These are phyloP conservation scores for Geopemphigus sp. DNA, from an alignment of 1,140 invertebrate species.

Conservation along the genomic window DNA sequence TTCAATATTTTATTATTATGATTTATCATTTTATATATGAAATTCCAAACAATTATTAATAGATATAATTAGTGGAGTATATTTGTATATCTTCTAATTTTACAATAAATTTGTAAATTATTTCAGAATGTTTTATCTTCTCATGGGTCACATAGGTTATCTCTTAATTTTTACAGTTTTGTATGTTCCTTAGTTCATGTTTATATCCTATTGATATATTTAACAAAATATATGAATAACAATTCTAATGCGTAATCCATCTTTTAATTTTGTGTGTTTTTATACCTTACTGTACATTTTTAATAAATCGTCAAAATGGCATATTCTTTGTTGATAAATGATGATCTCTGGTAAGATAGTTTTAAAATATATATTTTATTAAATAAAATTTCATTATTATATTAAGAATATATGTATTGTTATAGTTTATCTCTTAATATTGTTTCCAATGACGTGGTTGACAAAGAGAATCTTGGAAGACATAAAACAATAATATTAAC, in stretches of 20 bases:
- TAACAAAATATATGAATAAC: neutral
- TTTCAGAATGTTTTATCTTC: constrained; percentile 24
- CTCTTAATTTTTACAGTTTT: neutral
- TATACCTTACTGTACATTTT: neutral
- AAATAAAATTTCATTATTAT: neutral
- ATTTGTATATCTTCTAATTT: neutral
- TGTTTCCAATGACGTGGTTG: neutral
- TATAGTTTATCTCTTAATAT: constrained; percentile 11
- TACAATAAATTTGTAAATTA: neutral
- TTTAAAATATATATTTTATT: neutral
- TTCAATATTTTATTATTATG: neutral
- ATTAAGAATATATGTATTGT: neutral
- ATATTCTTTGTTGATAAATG: constrained; percentile 41
- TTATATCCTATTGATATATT: neutral
- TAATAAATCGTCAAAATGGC: constrained; percentile 27
- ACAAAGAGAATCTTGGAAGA: neutral
- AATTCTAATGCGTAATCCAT: neutral
- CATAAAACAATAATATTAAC: constrained; percentile 35
- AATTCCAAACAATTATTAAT: constrained; percentile 6
- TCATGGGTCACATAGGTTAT: constrained; percentile 10
- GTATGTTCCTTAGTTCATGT: constrained; percentile 10
- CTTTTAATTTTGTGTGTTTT: neutral
- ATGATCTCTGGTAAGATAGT: constrained; percentile 16
- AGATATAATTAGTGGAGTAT: neutral
- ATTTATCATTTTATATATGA: neutral